Base-by-base conservation (phyloP, 2,113 vertebrate species). In the Triplophysa tibetana region DNA sequence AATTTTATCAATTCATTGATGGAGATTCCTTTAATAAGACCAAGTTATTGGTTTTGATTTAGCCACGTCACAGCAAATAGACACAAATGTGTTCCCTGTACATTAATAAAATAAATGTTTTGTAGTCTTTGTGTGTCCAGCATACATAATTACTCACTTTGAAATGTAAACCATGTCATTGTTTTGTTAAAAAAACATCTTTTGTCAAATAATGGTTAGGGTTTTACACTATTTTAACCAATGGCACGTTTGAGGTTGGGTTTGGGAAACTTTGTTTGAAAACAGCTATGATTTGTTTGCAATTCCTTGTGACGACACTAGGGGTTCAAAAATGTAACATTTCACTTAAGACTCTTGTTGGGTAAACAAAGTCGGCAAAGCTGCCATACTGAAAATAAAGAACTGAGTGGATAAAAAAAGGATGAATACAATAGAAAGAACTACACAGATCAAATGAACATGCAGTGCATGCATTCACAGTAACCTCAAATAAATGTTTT, bases 391-490 rank as follows among this genome's bases (percentile, higher is more conserved):
- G 33, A 74, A 21, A 72, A 72, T 58, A 21, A 72, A 58, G 26
- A 24, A 41, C 38, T 58, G n/a, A 29, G 24, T 33, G 24, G 24
- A 24, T n/a, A 16, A 17, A 17, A 52, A 16, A 52, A 52, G 14
- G 16, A 16, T 14, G 14, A 52, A 52, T 19, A 16, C 14, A 52
- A 52, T 17, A 52, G 14, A 52, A 52, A 58, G 7, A 0, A 58
- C 8, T 58, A 58, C 9, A 14, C 50, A 54, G 7, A 54, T 24
- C 13, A 41, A 58, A 72, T 38, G 6, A 58, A 72, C 70, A 61
- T 74, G 70, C 56, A 61, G n/a, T 11, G 60, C 60, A 75, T 63
- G 60, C 60, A 63, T 48, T 63, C 60, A 63, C 9, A 63, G 38
- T 58, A 10, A n/a, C 7, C 7, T 21, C 54, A 58, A 21, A 24